These are phyloP conservation scores for Mormyrus hasselquistii DNA, from an alignment of 2,797 vertebrate genomes.

Conservation along the genomic window DNA sequence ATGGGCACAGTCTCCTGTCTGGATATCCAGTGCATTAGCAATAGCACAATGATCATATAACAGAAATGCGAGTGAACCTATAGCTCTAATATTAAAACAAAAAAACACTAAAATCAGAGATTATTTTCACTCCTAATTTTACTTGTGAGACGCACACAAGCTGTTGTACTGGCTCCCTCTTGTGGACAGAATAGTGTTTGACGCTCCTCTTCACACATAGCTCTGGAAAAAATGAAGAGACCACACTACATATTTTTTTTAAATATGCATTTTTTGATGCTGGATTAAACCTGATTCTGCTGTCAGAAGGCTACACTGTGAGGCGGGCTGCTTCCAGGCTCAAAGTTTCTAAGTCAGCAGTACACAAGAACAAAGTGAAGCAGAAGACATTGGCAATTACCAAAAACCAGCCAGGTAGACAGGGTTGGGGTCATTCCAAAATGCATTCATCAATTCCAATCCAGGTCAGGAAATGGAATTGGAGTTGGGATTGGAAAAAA, in stretches of 20 bases:
- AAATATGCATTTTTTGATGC: background rate
- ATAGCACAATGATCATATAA: background rate
- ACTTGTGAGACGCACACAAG: background rate
- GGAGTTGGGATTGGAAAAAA: too few species aligned
- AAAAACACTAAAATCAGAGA: background rate
- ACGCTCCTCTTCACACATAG: background rate
- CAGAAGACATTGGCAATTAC: background rate
- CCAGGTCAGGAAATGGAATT: too few species aligned
- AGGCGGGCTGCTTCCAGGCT: background rate
- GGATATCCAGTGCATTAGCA: background rate
- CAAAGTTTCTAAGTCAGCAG: background rate
- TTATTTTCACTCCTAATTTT: background rate
- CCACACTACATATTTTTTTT: background rate
- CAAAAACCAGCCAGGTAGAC: background rate
- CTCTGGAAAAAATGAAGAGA: background rate
- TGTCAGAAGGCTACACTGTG: background rate
- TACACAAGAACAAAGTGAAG: background rate
- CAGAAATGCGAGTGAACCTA: background rate
- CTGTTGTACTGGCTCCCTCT: background rate
- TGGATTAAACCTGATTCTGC: background rate
- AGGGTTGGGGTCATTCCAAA: too few species aligned
- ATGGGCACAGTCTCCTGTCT: background rate
- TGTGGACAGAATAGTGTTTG: background rate
- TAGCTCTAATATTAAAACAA: slow-evolving; percentile 9
- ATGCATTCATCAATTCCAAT: too few species aligned